Evolutionary conservation across 2,797 vertebrate genomes (phyloP).

Genomic region (Pipistrellus kuhlii): DNA sequence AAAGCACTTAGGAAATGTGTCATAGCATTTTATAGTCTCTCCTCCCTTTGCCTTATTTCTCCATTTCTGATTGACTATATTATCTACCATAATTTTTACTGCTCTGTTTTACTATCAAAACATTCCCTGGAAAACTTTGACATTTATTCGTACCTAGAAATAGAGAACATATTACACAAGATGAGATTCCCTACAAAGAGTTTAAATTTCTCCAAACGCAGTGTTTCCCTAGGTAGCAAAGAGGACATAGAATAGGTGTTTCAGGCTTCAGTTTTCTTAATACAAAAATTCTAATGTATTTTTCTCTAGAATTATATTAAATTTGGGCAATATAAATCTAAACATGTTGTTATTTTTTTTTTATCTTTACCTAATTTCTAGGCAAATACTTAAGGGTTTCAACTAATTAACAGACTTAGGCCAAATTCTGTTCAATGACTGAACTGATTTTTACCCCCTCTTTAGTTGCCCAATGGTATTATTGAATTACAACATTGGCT

Average conservation of each 20-base stretch:
- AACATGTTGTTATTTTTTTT: background rate
- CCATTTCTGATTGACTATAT: background rate
- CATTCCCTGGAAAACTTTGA: background rate
- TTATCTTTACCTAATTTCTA: slow-evolving; percentile 25
- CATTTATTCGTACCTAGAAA: slow-evolving; percentile 15
- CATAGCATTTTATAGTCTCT: background rate
- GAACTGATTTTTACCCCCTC: background rate
- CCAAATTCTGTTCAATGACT: background rate
- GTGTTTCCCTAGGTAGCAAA: background rate
- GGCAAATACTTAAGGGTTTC: background rate
- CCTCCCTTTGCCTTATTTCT: background rate
- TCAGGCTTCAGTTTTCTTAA: background rate
- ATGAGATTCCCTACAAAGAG: background rate
- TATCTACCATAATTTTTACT: background rate
- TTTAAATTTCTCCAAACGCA: background rate
- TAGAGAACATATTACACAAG: slow-evolving; percentile 14
- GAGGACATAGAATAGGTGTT: background rate
- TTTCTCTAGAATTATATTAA: background rate
- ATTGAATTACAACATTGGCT: background rate
- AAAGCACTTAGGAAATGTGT: background rate
- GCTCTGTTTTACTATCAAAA: background rate
- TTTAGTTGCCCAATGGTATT: background rate
- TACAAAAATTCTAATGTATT: background rate
- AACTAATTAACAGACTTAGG: background rate
- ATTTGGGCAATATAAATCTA: background rate